phyloP scores from a whole-genome alignment of 2,113 vertebrate species.

The Vulpes lagopus region DNA sequence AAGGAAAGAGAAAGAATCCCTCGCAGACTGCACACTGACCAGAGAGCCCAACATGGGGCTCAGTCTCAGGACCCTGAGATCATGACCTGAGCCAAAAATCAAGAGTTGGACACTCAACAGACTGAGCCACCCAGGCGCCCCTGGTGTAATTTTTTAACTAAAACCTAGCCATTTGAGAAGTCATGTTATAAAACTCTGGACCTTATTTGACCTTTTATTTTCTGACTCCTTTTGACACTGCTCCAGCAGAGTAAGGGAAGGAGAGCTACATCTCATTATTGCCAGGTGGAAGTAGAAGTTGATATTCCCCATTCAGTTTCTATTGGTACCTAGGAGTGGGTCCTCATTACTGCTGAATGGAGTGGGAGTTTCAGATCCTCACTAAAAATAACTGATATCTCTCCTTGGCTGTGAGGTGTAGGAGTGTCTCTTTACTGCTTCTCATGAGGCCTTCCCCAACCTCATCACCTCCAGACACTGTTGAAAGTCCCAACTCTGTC shows the following conservation, averaged over 20 bases:
- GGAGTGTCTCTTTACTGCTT: background rate
- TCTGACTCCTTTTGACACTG: background rate
- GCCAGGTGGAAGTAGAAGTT: background rate
- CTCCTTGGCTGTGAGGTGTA: background rate
- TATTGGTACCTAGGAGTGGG: background rate
- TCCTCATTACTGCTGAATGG: background rate
- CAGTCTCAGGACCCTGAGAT: background rate
- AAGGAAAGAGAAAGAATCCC: background rate
- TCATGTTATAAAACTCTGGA: background rate
- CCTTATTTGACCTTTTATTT: background rate
- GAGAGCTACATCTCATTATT: background rate
- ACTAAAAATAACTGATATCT: background rate
- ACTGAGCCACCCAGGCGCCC: background rate
- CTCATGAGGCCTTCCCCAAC: background rate
- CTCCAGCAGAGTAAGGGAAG: background rate
- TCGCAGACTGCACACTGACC: background rate
- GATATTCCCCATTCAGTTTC: background rate
- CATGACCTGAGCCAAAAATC: background rate
- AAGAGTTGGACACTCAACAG: background rate
- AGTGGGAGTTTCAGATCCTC: background rate
- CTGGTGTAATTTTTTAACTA: background rate
- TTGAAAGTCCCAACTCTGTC: background rate
- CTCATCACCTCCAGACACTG: background rate
- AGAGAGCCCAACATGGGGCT: background rate
- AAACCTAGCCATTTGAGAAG: background rate